Percentiles rank a stretch among this genome's conserved stretches.
Evolutionary conservation across 2,113 vertebrate genomes (phyloP).

Genomic region (Bubo blakistoni): DNA sequence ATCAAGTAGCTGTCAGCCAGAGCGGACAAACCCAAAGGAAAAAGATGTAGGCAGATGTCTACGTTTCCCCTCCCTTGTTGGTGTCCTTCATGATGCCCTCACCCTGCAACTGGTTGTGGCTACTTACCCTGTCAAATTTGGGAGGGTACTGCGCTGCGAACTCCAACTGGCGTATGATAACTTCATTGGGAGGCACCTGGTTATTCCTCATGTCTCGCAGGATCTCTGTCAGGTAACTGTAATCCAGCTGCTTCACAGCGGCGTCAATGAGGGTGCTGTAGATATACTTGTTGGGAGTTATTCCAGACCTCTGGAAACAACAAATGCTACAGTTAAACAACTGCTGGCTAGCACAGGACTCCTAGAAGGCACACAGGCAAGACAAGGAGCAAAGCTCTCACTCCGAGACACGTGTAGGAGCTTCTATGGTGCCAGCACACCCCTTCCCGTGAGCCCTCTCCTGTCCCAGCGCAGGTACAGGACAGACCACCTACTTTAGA

Average conservation of each 20-base stretch:
- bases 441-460: neutral
- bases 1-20: neutral
- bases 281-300: constrained; percentile 84
- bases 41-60: neutral
- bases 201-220: constrained; percentile 81
- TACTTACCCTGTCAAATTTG: constrained; percentile 83
- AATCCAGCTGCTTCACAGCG: constrained; percentile 82
- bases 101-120: fast-evolving
- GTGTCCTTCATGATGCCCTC: neutral
- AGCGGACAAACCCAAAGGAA: neutral
- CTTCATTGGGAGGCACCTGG: constrained; percentile 84
- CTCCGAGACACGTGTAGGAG: neutral
- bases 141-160: constrained; percentile 89
- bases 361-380: neutral
- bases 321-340: neutral
- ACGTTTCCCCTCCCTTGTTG: fast-evolving
- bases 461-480: fast-evolving
- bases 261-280: constrained; percentile 88
- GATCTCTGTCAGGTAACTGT: constrained; percentile 83
- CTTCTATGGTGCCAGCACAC: neutral
- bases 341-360: neutral
- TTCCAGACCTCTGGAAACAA: constrained; percentile 75
- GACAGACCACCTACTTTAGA: neutral
- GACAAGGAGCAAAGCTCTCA: neutral
- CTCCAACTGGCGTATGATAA: constrained; percentile 90